phyloP scores from a whole-genome alignment of 1,140 invertebrate species.

The Hesperophylax magnus region DNA sequence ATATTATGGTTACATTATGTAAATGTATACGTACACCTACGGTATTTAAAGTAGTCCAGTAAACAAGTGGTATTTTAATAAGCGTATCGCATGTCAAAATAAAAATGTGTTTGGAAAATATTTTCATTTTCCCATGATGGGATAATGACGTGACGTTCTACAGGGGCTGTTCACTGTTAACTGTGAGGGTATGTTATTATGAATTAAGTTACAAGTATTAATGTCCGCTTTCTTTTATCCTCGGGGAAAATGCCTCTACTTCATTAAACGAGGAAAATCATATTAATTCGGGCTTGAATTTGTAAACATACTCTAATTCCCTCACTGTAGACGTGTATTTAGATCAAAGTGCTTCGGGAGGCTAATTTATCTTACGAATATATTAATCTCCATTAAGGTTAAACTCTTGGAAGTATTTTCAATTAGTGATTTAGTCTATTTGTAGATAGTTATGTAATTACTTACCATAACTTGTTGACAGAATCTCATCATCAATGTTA shows the following conservation, averaged over 20 bases:
- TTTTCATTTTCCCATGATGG: not conserved
- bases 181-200: not conserved
- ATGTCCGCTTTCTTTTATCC: not conserved
- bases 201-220: constrained; percentile 24
- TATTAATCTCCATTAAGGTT: too few relatives aligned
- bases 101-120: not conserved
- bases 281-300: constrained; percentile 21
- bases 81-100: constrained; percentile 12
- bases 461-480: too few relatives aligned
- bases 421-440: too few relatives aligned
- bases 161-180: not conserved
- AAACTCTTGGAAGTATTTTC: too few relatives aligned
- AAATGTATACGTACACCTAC: too few relatives aligned
- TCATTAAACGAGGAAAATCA: constrained; percentile 25
- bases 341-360: not conserved
- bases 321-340: constrained; percentile 6
- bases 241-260: constrained; percentile 27
- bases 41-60: not conserved
- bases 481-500: too few relatives aligned
- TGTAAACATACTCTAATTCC: not conserved
- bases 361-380: not conserved
- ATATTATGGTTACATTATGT: too few relatives aligned
- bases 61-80: constrained; percentile 3
- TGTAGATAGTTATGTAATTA: too few relatives aligned
- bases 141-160: too few relatives aligned